phyloP scores from a whole-genome alignment of 2,888 invertebrate genomes.

The Cephalotes varians region DNA sequence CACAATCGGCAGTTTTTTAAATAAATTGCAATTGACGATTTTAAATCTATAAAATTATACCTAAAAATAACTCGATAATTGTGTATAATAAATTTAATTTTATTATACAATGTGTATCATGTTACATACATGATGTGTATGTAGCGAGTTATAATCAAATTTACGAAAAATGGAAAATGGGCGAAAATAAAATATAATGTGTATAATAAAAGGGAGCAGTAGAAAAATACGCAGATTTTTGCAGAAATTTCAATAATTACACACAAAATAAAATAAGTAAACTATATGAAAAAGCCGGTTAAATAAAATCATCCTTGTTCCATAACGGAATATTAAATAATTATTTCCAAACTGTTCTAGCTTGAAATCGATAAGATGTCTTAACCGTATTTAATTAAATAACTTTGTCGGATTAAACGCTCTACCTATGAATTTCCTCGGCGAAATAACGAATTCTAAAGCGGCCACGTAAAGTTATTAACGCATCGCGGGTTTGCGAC shows the following conservation, averaged over 20 bases:
- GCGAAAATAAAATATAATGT: slow-evolving; percentile 26
- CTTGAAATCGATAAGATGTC: slow-evolving; percentile 16
- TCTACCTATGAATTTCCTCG: slow-evolving; percentile 18
- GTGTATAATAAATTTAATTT: not conserved
- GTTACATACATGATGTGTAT: not conserved
- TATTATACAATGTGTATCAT: not conserved
- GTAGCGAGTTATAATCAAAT: slow-evolving; percentile 27
- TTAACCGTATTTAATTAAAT: slow-evolving; percentile 33
- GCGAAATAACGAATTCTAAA: slow-evolving; percentile 40
- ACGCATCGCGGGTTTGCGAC: slow-evolving; percentile 54
- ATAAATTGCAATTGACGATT: slow-evolving; percentile 3
- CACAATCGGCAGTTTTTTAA: not conserved
- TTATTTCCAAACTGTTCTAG: slow-evolving; percentile 9
- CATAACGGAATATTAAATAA: slow-evolving; percentile 7
- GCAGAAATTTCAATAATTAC: slow-evolving; percentile 26
- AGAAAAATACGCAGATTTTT: slow-evolving; percentile 14
- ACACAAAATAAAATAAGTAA: not conserved
- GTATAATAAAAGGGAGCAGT: not conserved
- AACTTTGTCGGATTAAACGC: slow-evolving; percentile 18
- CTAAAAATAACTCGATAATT: not conserved
- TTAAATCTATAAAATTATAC: not conserved
- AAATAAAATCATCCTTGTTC: not conserved
- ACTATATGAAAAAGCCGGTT: not conserved
- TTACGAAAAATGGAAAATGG: not conserved
- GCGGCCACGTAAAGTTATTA: slow-evolving; percentile 60